Conservation (phyloP, 30 jellyfish, hydroid and myxozoan genomes). For the Pseudorhiza aurosa region DNA sequence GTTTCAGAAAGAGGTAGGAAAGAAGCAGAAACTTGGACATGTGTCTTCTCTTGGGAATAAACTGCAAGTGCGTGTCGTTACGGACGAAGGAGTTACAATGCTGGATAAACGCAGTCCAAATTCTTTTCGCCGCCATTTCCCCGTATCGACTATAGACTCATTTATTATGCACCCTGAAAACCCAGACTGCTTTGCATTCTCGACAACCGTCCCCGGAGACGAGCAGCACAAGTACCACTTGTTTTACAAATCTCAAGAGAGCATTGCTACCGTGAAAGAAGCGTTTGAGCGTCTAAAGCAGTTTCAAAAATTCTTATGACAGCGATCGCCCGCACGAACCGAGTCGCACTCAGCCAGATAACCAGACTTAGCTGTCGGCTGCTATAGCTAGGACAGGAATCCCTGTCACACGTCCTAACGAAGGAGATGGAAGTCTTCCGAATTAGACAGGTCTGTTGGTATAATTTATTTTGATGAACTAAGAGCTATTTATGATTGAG, state of each 20-base stretch:
- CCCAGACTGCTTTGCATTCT: constrained; percentile 92
- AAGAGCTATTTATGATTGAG: not conserved
- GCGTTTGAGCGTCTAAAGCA: constrained; percentile 56
- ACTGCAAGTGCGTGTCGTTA: constrained; percentile 40
- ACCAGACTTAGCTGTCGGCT: not conserved
- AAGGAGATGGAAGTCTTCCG: constrained; percentile 17
- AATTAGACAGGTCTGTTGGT: not conserved
- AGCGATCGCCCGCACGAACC: no score
- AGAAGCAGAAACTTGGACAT: constrained; percentile 52
- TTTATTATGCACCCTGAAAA: constrained; percentile 84
- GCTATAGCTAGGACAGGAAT: not conserved
- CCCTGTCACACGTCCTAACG: constrained; percentile 1
- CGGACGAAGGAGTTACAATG: constrained; percentile 81
- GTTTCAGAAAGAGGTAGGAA: constrained; percentile 78
- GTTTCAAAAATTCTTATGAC: constrained; percentile 18
- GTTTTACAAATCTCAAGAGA: constrained; percentile 60
- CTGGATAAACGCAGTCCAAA: constrained; percentile 67
- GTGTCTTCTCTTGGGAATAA: constrained; percentile 65
- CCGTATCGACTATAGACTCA: constrained; percentile 67
- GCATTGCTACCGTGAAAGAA: constrained; percentile 21
- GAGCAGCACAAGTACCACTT: constrained; percentile 82
- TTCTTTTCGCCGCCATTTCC: constrained; percentile 71
- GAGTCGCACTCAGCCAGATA: not conserved
- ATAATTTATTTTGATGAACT: constrained; percentile 16
- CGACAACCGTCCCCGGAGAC: constrained; percentile 80